Evolutionary conservation across 2,113 vertebrate species (phyloP).

Genomic region (Pelecanus crispus): DNA sequence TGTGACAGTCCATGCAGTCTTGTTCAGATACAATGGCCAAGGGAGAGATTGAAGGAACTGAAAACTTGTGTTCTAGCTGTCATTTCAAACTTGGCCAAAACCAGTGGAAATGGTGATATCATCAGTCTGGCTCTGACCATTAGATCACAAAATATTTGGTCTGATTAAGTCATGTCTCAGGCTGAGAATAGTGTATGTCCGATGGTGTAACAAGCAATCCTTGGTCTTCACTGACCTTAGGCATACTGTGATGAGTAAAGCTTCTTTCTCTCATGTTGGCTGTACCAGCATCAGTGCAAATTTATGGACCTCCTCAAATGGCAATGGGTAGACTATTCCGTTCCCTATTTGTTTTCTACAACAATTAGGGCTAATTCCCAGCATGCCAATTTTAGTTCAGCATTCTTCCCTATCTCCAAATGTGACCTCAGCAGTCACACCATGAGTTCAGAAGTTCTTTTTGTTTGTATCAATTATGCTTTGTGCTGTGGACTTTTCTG

Average conservation of each 20-base stretch:
- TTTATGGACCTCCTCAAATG: not conserved
- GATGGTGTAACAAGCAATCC: not conserved
- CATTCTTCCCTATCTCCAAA: not conserved
- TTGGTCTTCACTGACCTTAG: not conserved
- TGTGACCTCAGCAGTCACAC: conserved; percentile 8
- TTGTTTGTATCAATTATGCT: not conserved
- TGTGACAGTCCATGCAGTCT: not conserved
- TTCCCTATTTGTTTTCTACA: not conserved
- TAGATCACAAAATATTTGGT: not conserved
- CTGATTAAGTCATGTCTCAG: conserved; percentile 45
- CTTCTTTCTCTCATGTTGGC: not conserved
- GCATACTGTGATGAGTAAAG: not conserved
- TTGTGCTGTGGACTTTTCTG: not conserved
- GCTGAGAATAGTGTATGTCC: not conserved
- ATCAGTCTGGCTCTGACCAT: conserved; percentile 6
- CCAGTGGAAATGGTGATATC: not conserved
- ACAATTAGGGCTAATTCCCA: not conserved
- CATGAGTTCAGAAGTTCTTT: not conserved
- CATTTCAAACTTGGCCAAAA: not conserved
- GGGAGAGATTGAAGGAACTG: not conserved
- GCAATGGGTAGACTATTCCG: not conserved
- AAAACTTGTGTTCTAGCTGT: not conserved
- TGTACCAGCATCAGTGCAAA: not conserved
- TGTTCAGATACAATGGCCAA: not conserved
- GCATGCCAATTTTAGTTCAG: not conserved